phyloP scores from a whole-genome alignment of 2,113 vertebrate genomes.

The Zosterops japonicus region DNA sequence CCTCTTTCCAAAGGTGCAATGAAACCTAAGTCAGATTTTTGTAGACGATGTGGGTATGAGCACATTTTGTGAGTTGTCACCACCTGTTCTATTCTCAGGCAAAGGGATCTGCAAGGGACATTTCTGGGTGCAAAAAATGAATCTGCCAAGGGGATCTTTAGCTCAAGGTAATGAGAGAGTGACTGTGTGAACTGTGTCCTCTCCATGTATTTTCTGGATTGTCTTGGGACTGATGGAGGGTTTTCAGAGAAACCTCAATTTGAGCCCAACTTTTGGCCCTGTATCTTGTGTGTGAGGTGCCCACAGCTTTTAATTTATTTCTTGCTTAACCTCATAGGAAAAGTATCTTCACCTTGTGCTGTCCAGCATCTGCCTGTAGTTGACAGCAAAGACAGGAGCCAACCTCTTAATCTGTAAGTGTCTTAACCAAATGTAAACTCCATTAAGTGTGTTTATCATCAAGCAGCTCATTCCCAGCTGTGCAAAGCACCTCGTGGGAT shows the following conservation, averaged over 20 bases:
- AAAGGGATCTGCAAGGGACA: neutral
- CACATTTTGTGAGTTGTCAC: neutral
- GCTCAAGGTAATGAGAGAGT: neutral
- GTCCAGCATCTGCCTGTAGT: neutral
- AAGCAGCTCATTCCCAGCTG: neutral
- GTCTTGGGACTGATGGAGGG: neutral
- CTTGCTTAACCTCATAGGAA: neutral
- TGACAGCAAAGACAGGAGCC: neutral
- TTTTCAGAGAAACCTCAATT: neutral
- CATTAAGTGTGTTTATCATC: neutral
- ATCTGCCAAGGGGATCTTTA: neutral
- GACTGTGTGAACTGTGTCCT: neutral
- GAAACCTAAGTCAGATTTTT: neutral
- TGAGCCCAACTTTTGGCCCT: neutral
- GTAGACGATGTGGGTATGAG: neutral
- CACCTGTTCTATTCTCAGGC: neutral
- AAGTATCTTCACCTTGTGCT: neutral
- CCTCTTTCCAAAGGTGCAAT: neutral
- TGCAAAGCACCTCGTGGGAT: neutral
- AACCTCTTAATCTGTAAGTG: neutral
- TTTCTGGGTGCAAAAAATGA: neutral
- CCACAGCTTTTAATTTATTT: neutral
- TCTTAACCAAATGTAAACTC: constrained; percentile 18
- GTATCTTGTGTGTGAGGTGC: neutral
- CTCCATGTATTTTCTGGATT: neutral